Evolutionary conservation across 2,113 vertebrate genomes (phyloP).

Genomic region (Elanus axillaris): DNA sequence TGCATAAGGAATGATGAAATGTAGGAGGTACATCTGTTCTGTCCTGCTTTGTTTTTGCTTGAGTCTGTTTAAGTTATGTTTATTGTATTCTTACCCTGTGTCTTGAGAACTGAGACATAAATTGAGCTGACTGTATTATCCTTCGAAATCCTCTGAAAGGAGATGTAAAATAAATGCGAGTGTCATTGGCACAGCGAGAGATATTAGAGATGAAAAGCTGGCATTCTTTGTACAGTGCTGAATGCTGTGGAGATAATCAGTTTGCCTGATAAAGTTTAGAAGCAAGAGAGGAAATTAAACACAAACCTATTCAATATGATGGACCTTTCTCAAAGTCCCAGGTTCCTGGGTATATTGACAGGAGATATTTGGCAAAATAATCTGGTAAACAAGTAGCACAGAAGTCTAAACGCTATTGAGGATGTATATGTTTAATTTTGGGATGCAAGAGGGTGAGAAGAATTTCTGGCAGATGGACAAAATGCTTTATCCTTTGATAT

Average conservation of each 20-base stretch:
- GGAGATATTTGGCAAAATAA: background rate
- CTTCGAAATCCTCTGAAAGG: conserved; percentile 7
- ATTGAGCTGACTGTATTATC: conserved; percentile 28
- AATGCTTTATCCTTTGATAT: background rate
- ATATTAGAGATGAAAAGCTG: conserved; percentile 7
- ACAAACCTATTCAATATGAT: background rate
- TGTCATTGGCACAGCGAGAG: conserved; percentile 13
- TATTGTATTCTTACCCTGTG: background rate
- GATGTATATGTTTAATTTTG: background rate
- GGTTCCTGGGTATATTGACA: background rate
- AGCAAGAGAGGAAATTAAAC: conserved; percentile 56
- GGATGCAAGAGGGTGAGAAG: background rate
- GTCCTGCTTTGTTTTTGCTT: background rate
- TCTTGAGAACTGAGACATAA: conserved; percentile 14
- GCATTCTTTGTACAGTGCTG: background rate
- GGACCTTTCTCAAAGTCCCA: background rate
- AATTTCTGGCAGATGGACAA: background rate
- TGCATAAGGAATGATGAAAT: background rate
- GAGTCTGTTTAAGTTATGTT: background rate
- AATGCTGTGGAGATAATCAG: conserved; percentile 51
- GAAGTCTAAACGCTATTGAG: background rate
- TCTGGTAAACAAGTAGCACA: background rate
- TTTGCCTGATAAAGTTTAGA: conserved; percentile 13
- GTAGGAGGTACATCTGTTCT: background rate
- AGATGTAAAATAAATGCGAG: conserved; percentile 30